Evolutionary conservation across 2,888 invertebrate genomes (phyloP), one percentile per base, ranked within the genome.

Genomic region (Trissoscelio sp.): DNA sequence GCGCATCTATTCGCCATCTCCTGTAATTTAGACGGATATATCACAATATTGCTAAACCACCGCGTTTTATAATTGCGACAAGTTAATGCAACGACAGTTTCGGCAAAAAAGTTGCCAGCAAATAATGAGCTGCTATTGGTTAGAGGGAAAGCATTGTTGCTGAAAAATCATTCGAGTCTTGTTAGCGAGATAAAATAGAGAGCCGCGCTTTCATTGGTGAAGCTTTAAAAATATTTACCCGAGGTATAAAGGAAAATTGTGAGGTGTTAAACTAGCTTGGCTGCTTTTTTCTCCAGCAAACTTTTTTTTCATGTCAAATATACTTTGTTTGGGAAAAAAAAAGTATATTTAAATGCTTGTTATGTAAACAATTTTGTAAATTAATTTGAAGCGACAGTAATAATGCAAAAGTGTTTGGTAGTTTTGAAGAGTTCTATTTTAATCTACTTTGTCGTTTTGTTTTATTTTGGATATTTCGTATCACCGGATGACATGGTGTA

Each of bases 1-100:
- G 51, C 31, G 44, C 57, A 39, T 66, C 57, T 74, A 74, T 66
- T 66, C 57, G 11, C 55, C 37, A 24, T 37, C 48, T 34, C 37
- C 74, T 57, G 57, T 39, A 62, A 74, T 74, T 64, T 31, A 44
- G 39, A 73, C 9, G 34, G 34, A 55, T 73, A 66, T 57, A 57
- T 66, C 46, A 57, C 34, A 57, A 64, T 60, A 72, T 60, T 24
- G 37, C 60, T 72, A 60, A 57, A 31, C 31, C 34, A 44, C 42
- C 55, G 7, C 28, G 22, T 60, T 34, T 28, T 60, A 46, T 20
- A 18, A 37, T 48, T 58, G 37, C 24, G 22, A 37, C 34, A 12
- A 69, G 18, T 46, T 28, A 42, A 31, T n/a, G 53, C 53, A 16
- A 53, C 46, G 51, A 28, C 12, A 12, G 57, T 39, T 20, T 39